These are phyloP conservation scores for Drosophila repletoides DNA, from an alignment of 1,140 invertebrate genomes.

Conservation along the genomic window DNA sequence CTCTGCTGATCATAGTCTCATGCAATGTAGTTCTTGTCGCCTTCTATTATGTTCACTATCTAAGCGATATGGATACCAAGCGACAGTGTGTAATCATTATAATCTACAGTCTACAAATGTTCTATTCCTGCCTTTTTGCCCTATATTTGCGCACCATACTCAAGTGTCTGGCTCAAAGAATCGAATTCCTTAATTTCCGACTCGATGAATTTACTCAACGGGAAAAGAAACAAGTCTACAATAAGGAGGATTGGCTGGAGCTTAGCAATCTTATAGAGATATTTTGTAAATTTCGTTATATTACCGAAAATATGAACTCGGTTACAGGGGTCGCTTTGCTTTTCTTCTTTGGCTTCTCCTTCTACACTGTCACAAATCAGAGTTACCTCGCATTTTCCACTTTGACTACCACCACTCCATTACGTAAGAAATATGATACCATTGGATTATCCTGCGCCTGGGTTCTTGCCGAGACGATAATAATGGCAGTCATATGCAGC, in stretches of 20 bases:
- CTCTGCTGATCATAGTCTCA: constrained; percentile 16
- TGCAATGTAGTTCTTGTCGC: constrained; percentile 47
- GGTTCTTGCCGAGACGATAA: constrained; percentile 58
- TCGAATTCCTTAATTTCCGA: constrained; percentile 49
- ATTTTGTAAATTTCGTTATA: constrained; percentile 69
- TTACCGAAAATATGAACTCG: constrained; percentile 61
- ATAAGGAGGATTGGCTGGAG: constrained; percentile 56
- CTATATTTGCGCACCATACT: constrained; percentile 52
- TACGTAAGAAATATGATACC: constrained; percentile 32
- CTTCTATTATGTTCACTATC: constrained; percentile 59
- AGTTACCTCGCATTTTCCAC: constrained; percentile 67
- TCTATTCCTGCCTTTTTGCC: constrained; percentile 58
- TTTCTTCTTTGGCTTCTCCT: constrained; percentile 67
- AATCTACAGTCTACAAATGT: constrained; percentile 54
- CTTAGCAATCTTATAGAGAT: constrained; percentile 62
- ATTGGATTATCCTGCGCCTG: constrained; percentile 61
- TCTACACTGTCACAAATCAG: constrained; percentile 70
- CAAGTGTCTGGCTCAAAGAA: constrained; percentile 41
- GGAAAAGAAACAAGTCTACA: constrained; percentile 1
- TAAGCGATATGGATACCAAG: constrained; percentile 25
- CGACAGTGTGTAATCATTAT: constrained; percentile 34
- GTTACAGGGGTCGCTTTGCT: constrained; percentile 53
- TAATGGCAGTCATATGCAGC: constrained; percentile 58
- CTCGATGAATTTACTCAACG: constrained; percentile 44
- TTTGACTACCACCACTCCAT: constrained; percentile 28